A percentile compares a stretch with the other conserved stretches of the same genome.
Evolutionary conservation across 1,140 invertebrate species (phyloP).

Genomic region (Sarcophaga bullata): DNA sequence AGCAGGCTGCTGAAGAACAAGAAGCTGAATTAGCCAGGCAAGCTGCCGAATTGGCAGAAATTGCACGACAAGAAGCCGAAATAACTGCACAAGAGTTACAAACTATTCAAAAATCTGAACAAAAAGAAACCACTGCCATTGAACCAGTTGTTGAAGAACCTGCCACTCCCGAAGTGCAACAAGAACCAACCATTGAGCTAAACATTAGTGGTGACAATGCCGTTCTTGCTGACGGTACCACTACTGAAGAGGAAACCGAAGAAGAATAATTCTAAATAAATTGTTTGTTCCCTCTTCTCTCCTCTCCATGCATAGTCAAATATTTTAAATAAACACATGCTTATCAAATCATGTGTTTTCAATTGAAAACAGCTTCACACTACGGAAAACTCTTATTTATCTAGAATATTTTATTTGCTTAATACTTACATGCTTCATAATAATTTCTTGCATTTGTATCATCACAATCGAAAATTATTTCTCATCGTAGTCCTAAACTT

Average conservation of each 20-base stretch:
- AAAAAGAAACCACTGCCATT: slow-evolving; percentile 41
- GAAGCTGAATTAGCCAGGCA: slow-evolving; percentile 71
- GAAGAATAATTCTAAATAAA: slow-evolving; percentile 38
- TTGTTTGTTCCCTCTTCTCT: neutral
- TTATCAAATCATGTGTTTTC: no score
- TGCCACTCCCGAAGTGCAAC: slow-evolving; percentile 50
- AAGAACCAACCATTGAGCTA: slow-evolving; percentile 57
- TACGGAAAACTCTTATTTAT: no score
- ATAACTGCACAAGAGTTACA: slow-evolving; percentile 67
- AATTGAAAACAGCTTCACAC: no score
- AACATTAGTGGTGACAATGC: slow-evolving; percentile 50
- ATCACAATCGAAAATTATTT: no score
- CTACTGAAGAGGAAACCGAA: slow-evolving; percentile 47
- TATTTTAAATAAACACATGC: no score
- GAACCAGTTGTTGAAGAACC: slow-evolving; percentile 61
- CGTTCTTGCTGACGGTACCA: slow-evolving; percentile 38
- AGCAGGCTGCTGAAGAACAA: slow-evolving; percentile 70
- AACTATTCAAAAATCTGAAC: slow-evolving; percentile 51
- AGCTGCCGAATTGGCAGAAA: slow-evolving; percentile 70
- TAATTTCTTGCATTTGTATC: no score
- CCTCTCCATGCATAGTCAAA: neutral
- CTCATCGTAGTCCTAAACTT: no score
- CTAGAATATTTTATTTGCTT: no score
- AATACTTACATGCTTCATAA: no score
- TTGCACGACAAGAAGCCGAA: slow-evolving; percentile 70